phyloP scores from a whole-genome alignment of 2,113 vertebrate species.

The Pachyramphus minor region DNA sequence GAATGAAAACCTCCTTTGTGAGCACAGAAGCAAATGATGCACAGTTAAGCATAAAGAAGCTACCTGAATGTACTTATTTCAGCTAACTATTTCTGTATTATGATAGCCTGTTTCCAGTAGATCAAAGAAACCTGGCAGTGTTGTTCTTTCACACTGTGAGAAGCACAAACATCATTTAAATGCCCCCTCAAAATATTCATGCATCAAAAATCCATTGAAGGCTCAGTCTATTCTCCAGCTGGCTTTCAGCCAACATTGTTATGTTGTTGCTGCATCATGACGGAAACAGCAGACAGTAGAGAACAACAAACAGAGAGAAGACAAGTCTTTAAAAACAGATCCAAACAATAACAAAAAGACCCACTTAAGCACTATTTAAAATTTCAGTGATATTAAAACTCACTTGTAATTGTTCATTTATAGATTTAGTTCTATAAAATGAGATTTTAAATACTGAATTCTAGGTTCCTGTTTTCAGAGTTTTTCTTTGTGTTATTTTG shows the following conservation, averaged over 20 bases:
- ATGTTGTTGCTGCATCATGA: constrained; percentile 46
- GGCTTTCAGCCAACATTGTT: constrained; percentile 59
- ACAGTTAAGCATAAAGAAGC: constrained; percentile 31
- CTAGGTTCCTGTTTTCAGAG: neutral
- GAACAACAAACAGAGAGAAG: neutral
- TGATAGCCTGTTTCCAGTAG: constrained; percentile 56
- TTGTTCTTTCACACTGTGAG: constrained; percentile 43
- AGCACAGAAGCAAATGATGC: neutral
- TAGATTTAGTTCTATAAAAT: neutral
- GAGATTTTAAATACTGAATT: neutral
- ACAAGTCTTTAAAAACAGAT: neutral
- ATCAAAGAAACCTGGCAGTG: constrained; percentile 60
- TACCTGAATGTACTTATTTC: constrained; percentile 57
- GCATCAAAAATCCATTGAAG: constrained; percentile 35
- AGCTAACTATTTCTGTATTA: constrained; percentile 49
- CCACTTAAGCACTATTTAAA: neutral
- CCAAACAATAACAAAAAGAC: neutral
- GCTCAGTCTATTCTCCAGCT: constrained; percentile 15
- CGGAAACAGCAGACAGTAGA: constrained; percentile 16
- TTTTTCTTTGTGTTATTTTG: neutral
- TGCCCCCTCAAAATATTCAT: constrained; percentile 43
- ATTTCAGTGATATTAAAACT: neutral
- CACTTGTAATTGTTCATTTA: neutral
- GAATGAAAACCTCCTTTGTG: constrained; percentile 45
- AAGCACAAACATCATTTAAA: constrained; percentile 69